These are phyloP conservation scores for Venturia canescens DNA, from an alignment of 1,140 invertebrate species.

Conservation along the genomic window DNA sequence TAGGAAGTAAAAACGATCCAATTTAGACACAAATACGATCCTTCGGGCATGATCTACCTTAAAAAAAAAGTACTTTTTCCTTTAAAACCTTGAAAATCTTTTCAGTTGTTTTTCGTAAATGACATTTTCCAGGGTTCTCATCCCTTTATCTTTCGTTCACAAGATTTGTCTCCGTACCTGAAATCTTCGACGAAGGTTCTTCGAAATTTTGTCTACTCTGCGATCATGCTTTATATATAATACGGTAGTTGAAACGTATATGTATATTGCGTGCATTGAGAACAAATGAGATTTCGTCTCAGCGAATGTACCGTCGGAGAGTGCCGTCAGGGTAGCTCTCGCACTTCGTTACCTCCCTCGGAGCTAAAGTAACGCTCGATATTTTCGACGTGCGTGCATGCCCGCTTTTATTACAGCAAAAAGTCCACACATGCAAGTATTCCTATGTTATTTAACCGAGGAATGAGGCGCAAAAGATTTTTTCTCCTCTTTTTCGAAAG, in stretches of 20 bases:
- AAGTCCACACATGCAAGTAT: neutral
- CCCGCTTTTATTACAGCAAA: neutral
- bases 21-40: too few relatives aligned
- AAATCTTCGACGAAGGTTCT: neutral
- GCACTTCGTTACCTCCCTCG: slow-evolving; percentile 5
- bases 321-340: slow-evolving; percentile 9
- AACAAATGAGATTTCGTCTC: slow-evolving; percentile 30
- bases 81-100: too few relatives aligned
- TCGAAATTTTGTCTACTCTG: slow-evolving; percentile 1
- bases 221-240: neutral
- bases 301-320: neutral
- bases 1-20: too few relatives aligned
- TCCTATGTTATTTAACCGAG: neutral
- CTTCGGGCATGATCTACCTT: too few relatives aligned
- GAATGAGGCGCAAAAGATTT: neutral
- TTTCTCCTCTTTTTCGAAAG: neutral
- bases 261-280: neutral
- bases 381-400: neutral
- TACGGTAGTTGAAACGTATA: neutral
- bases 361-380: slow-evolving; percentile 14
- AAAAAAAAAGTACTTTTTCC: too few relatives aligned
- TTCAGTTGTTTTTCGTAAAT: too few relatives aligned
- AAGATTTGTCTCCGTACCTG: neutral
- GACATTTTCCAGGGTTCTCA: too few relatives aligned
- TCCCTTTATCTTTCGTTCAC: neutral